Evolutionary conservation across 2,113 vertebrate species (phyloP), one percentile per base, ranked within the genome.

Genomic region (Raja brachyura): DNA sequence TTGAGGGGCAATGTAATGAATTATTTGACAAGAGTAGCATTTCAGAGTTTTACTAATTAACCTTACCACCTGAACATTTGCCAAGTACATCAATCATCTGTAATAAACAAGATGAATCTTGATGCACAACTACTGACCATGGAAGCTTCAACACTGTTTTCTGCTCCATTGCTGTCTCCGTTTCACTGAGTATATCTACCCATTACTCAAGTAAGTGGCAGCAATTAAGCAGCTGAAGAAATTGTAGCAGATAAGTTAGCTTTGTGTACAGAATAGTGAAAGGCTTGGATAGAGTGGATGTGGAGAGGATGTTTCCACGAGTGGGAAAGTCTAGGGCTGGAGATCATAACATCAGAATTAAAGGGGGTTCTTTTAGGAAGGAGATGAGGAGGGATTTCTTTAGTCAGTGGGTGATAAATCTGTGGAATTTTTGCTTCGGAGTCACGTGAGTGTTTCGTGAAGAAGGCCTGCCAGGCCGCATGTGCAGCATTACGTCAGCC

Each of bases 101-200:
- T 70, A 73, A 73, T 92, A 92, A 73, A 74, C 68, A 92, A 92
- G 33, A 74, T 70, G 66, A 54, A 92, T 20, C 90, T 92, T 73
- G 39, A 48, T 92, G 39, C 20, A 92, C 31, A 92, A 90, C 73
- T 11, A 10, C 39, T 6, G 11, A 92, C 70, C 28, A 39, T 92
- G 90, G 90, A 48, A 73, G 39, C 39, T 54, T 92, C 31, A 92
- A 39, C 39, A 25, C 31, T 31, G 73, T 22, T 73, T 33, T 13
- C 33, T 92, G 39, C 22, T 73, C 68, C 10, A 7, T 88, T 92
- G 33, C 48, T 73, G 39, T 92, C 73, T 54, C 0, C 54, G 33
- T 54, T 92, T 74, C 66, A 33, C 66, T 70, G 18, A 90, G 70
- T 92, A 90, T 39, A 14, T 16, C 18, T 4, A 6, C 31, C 90